Evolutionary conservation across 1,140 invertebrate species (phyloP).

Genomic region (Anastatus disparis): DNA sequence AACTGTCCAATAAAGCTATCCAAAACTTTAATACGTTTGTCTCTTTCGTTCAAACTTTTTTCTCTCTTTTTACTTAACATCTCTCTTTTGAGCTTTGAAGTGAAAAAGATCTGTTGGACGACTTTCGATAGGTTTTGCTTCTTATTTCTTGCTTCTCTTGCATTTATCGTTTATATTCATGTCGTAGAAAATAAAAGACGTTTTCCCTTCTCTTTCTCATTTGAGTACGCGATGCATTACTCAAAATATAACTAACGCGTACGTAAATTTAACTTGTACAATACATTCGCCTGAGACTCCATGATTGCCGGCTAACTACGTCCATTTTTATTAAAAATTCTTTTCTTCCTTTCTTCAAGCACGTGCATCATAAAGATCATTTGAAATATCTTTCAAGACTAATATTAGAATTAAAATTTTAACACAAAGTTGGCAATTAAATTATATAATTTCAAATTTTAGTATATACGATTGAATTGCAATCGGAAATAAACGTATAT

Average conservation of each 20-base stretch:
- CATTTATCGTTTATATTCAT: constrained; percentile 21
- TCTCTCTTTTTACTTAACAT: background rate
- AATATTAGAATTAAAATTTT: too few species aligned
- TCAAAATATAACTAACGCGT: constrained; percentile 57
- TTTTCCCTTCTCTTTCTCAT: constrained; percentile 16
- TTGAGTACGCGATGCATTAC: constrained; percentile 53
- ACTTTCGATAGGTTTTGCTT: background rate
- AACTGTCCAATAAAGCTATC: constrained; percentile 25
- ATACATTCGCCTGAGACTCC: too few species aligned
- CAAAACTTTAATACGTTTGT: background rate
- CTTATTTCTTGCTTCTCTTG: constrained; percentile 34
- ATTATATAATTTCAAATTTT: too few species aligned
- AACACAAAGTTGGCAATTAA: too few species aligned
- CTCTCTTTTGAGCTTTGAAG: background rate
- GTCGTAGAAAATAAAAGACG: constrained; percentile 55
- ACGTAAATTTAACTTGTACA: too few species aligned
- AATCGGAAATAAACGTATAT: too few species aligned
- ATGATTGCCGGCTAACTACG: too few species aligned
- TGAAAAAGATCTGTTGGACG: background rate
- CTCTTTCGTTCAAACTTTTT: constrained; percentile 30
- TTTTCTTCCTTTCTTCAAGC: too few species aligned
- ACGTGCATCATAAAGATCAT: too few species aligned
- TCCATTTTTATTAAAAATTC: too few species aligned
- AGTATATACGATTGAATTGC: too few species aligned
- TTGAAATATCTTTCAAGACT: too few species aligned